Percentiles rank a stretch among this genome's conserved stretches.
These are phyloP conservation scores for Spicauda simplicius DNA, from an alignment of 2,888 invertebrate genomes.

Conservation along the genomic window DNA sequence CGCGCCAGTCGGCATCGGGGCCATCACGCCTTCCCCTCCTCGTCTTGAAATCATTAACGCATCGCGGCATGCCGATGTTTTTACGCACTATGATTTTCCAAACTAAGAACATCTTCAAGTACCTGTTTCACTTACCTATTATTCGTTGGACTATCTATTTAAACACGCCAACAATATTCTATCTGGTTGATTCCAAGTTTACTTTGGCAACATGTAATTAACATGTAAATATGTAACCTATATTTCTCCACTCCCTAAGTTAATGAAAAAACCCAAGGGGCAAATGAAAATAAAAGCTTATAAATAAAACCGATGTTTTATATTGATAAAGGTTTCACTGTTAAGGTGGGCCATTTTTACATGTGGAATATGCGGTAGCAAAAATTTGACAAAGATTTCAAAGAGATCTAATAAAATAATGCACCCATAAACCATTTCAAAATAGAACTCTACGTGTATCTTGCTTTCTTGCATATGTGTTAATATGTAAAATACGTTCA, in stretches of 20 bases:
- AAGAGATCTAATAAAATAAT: not conserved
- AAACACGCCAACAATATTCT: not conserved
- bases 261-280: too few species aligned
- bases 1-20: slow-evolving; percentile 74
- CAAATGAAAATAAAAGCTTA: too few species aligned
- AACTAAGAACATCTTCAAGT: slow-evolving; percentile 25
- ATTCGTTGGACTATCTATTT: not conserved
- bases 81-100: slow-evolving; percentile 50
- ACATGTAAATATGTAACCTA: too few species aligned
- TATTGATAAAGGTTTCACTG: too few species aligned
- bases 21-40: slow-evolving; percentile 48
- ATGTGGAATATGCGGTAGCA: too few species aligned
- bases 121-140: slow-evolving; percentile 4
- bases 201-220: not conserved
- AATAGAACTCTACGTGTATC: not conserved
- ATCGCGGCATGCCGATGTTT: slow-evolving; percentile 60
- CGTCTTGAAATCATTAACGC: slow-evolving; percentile 52
- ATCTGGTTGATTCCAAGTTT: not conserved
- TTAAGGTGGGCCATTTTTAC: too few species aligned
- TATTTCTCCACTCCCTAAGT: too few species aligned
- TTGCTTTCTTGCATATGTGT: slow-evolving; percentile 1
- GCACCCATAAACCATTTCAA: not conserved
- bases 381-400: too few species aligned
- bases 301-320: too few species aligned
- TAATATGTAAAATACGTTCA: slow-evolving; percentile 4